Percentiles rank a stretch among this genome's conserved stretches.
phyloP scores from a whole-genome alignment of 2,797 vertebrate genomes.

The Podarcis siculus region DNA sequence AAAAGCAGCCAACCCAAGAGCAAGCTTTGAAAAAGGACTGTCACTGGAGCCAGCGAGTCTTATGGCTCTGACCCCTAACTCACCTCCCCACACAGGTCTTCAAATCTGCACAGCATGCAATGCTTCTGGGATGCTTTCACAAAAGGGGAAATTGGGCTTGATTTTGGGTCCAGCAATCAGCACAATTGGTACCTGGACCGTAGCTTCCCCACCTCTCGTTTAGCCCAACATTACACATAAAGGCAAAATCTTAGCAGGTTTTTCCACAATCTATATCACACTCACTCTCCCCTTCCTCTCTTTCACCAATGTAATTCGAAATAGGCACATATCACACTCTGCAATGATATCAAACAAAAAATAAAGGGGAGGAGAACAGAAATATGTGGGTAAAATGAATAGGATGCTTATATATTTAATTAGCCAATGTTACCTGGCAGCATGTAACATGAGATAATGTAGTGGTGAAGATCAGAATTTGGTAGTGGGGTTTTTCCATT shows the following conservation, averaged over 20 bases:
- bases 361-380: background rate
- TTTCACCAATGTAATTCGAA: background rate
- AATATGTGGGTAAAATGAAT: background rate
- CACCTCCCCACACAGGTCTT: background rate
- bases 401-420: background rate
- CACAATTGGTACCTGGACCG: too few species aligned
- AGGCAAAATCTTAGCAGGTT: background rate
- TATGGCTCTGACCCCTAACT: background rate
- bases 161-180: too few species aligned
- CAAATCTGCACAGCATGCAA: background rate
- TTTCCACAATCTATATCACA: background rate
- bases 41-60: background rate
- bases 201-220: background rate
- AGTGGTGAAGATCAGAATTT: too few species aligned
- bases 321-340: background rate
- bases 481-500: background rate
- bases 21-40: background rate
- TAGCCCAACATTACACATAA: background rate
- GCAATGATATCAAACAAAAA: background rate
- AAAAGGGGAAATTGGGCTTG: too few species aligned
- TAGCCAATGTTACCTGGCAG: background rate
- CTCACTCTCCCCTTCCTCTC: background rate
- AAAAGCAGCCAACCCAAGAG: background rate
- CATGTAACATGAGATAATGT: background rate
- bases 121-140: background rate